Evolutionary conservation across 2,113 vertebrate species (phyloP).

Genomic region (Strix uralensis): DNA sequence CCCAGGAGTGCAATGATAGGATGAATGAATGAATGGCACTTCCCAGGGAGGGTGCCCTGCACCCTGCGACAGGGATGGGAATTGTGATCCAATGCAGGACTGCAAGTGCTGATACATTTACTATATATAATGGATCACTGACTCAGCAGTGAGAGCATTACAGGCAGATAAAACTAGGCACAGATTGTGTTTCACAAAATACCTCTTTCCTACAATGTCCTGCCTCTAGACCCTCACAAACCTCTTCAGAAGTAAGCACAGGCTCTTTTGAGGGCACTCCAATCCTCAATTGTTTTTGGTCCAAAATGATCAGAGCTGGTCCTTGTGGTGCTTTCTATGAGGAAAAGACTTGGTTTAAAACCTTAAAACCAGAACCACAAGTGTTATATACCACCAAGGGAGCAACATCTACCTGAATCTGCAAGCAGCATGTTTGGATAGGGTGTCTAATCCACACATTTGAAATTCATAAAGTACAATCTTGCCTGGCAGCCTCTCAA

Average conservation of each 20-base stretch:
- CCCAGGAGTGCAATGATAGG: background rate
- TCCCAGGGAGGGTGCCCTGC: background rate
- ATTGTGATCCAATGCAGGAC: background rate
- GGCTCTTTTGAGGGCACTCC: background rate
- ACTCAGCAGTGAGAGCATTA: background rate
- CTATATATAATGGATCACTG: background rate
- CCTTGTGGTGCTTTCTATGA: background rate
- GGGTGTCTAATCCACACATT: background rate
- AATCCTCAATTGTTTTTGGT: background rate
- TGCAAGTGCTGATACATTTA: background rate
- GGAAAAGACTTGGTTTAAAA: background rate
- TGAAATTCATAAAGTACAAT: background rate
- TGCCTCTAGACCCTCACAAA: background rate
- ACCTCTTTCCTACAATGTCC: background rate
- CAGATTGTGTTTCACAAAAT: background rate
- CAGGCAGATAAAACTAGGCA: background rate
- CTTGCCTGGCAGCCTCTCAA: background rate
- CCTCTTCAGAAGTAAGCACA: background rate
- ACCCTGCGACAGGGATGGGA: background rate
- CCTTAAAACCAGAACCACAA: background rate
- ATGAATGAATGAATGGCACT: background rate
- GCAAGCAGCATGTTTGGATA: background rate
- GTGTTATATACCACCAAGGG: background rate
- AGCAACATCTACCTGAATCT: background rate
- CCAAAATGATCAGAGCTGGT: background rate